phyloP scores from a whole-genome alignment of 1,140 invertebrate genomes.

The Pseudomyrmex pallidus region DNA sequence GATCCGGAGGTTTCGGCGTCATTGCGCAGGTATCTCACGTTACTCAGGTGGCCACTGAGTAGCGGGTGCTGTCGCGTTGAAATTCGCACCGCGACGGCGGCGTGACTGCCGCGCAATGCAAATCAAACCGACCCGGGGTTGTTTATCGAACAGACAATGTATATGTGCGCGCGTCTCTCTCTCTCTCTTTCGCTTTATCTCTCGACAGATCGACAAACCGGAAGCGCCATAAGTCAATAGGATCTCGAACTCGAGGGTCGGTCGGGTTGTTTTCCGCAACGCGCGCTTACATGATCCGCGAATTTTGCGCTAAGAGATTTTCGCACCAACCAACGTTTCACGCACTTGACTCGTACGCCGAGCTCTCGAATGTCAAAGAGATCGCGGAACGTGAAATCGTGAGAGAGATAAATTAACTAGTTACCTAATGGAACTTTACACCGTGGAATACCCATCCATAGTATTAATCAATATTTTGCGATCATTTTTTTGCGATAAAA shows the following conservation, averaged over 20 bases:
- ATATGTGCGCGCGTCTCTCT: neutral
- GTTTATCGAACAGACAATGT: slow-evolving; percentile 48
- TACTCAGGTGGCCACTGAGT: slow-evolving; percentile 61
- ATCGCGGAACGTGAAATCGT: neutral
- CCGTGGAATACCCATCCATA: too few species aligned
- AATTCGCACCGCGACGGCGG: slow-evolving; percentile 43
- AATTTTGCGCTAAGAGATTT: slow-evolving; percentile 19
- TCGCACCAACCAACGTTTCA: neutral
- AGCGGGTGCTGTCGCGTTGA: slow-evolving; percentile 35
- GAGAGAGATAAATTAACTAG: neutral
- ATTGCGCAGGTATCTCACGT: slow-evolving; percentile 61
- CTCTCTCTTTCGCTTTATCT: neutral
- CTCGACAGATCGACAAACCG: slow-evolving; percentile 7
- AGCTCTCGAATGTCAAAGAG: neutral
- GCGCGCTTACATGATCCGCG: slow-evolving; percentile 15
- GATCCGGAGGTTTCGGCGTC: neutral
- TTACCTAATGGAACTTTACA: too few species aligned
- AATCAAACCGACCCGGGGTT: slow-evolving; percentile 37
- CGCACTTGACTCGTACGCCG: neutral
- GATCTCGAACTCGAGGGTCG: slow-evolving; percentile 16
- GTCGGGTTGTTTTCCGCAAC: neutral
- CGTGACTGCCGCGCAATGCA: slow-evolving; percentile 52
- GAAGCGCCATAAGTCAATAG: slow-evolving; percentile 43
- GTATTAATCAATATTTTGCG: too few species aligned
- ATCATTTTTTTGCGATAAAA: too few species aligned